These are phyloP conservation scores for Centroberyx gerrardi DNA, from an alignment of 2,797 vertebrate species.

Conservation along the genomic window DNA sequence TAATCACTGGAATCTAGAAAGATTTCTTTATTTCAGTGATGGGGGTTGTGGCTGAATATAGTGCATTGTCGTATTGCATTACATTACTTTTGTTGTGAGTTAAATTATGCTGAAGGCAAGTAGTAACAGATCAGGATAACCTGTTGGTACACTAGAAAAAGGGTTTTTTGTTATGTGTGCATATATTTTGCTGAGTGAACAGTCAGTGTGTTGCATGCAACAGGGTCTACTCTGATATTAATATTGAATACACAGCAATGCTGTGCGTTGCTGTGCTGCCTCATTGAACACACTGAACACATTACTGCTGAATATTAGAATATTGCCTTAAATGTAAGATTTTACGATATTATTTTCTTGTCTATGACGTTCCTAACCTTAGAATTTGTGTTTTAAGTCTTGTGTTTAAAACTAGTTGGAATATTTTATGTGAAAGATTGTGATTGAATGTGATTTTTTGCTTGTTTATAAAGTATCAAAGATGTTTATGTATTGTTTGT, in stretches of 20 bases:
- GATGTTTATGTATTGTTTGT: conserved; percentile 5
- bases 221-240: conserved; percentile 77
- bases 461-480: background rate
- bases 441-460: background rate
- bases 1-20: conserved; percentile 18
- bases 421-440: background rate
- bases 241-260: conserved; percentile 48
- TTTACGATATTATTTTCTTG: background rate
- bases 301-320: background rate
- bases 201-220: conserved; percentile 76
- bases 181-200: conserved; percentile 14
- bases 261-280: background rate
- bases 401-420: background rate
- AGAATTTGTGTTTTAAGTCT: background rate
- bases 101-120: background rate
- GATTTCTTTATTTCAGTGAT: background rate
- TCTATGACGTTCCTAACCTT: background rate
- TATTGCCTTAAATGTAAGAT: background rate
- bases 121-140: conserved; percentile 33
- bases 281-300: conserved; percentile 1
- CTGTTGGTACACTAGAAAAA: conserved; percentile 58
- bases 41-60: background rate
- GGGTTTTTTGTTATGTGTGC: background rate
- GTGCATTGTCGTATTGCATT: background rate
- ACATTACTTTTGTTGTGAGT: background rate